Evolutionary conservation across 1,140 invertebrate genomes (phyloP), one percentile per base, ranked within the genome.

Genomic region (Calosoma granatense): DNA sequence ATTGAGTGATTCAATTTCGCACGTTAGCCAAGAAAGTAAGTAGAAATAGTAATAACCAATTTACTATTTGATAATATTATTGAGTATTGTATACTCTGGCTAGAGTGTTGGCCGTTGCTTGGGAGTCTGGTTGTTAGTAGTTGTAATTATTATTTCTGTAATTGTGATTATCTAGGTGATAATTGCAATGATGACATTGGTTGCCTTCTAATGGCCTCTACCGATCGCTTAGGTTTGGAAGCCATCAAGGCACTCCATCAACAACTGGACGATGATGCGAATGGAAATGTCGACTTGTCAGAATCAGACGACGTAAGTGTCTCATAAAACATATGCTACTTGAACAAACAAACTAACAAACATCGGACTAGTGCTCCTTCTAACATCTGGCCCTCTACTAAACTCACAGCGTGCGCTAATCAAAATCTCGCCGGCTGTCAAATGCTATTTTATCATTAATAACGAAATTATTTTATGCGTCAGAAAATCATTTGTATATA

Each of bases 271-370:
- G 94, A 96, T 69, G 93, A 97, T 78, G 87, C 87, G 55, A 92
- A 95, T 81, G 94, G 94, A 56, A 92, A 92, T 74, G 88, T 97
- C 56, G 92, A 97, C 75, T 81, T 94, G 41, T 86, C 88, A 58
- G 93, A 97, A 80, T 94, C 92, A 59, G 90, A 94, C 76, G 94
- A 95, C 79, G 92, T 94, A 78, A 81, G 86, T 74, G 58, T 61
- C 41, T 61, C 51, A 55, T 22, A 15, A 14, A 55, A 26, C 1
- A 54, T 11, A 23, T 54, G 22, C 9, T n/a, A n/a, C n/a, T n/a
- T 53, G 11, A 3, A 20, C n/a, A 20, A n/a, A n/a, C n/a, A 19
- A 52, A 21, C 14, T 9, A 52, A 53, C 26, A n/a, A n/a, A n/a
- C n/a, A n/a, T n/a, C n/a, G n/a, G n/a, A n/a, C n/a, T n/a, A n/a